Evolutionary conservation across 2,797 vertebrate genomes (phyloP), one percentile per base, ranked within the genome.

Genomic region (Malacoraja senta): DNA sequence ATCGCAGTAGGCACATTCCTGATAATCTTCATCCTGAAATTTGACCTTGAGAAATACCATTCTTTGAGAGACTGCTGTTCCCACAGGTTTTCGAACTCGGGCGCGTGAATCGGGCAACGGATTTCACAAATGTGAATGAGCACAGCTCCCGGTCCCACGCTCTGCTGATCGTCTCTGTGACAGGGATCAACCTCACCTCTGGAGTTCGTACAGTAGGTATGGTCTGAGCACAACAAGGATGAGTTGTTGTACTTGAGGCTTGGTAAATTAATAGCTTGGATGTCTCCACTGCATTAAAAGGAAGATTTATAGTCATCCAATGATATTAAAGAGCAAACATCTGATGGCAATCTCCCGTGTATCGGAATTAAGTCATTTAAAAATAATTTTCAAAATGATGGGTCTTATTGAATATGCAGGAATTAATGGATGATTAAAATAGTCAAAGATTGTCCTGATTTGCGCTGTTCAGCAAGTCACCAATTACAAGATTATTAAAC

Each of bases 121-220:
- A 99, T 68, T 98, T 97, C 95, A 99, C 99, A 94, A 97, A 98
- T 96, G 96, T 99, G 94, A 99, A 99, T 0, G 97, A 99, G 86
- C 98, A 97, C 96, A 99, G 99, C 96, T 99, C 98, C 1, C 98
- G 99, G 3, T 99, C 99, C 0, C 99, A 99, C 0, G 99, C 98
- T 7, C 98, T 99, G 93, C 98, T 99, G 93, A 98, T 99, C 29
- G 93, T 99, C 95, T 98, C 96, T 0, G 97, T 99, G 92, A 96
- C 94, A 0, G 98, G 98, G 0, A 95, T 96, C 1, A 98, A 99
- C 95, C 94, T 95, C 93, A 97, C 98, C 93, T 99, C 98, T 0
- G 98, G 98, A 29, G 97, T 97, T 91, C 96, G 97, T 76, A 98
- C 98, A 65, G 97, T 97, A 93, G 98, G 98, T 98, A 93, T 93